Conservation (phyloP, 2,797 vertebrate species). For the Cuculus canorus region DNA sequence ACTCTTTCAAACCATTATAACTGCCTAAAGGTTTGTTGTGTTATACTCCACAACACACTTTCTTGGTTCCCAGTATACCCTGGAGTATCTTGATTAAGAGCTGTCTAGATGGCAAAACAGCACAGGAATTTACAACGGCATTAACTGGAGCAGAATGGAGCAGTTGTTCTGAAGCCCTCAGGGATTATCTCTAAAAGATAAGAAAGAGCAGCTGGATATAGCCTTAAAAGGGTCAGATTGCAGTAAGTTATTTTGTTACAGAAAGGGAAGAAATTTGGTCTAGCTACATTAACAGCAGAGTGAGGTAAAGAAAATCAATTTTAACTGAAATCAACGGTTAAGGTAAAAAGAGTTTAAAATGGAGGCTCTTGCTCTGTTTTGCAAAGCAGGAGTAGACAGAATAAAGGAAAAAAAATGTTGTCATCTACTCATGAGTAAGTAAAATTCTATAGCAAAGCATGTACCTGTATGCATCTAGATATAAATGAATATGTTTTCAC, state of each 20-base stretch:
- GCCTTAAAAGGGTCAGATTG: not conserved
- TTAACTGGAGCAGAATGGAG: not conserved
- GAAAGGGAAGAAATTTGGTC: not conserved
- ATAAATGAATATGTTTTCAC: not conserved
- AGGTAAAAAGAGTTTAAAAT: not conserved
- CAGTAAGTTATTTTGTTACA: not conserved
- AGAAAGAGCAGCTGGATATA: not conserved
- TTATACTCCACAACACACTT: not conserved
- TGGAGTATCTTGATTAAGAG: not conserved
- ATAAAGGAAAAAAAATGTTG: not conserved
- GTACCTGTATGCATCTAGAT: not conserved
- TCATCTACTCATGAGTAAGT: not conserved
- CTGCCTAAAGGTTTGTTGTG: not conserved
- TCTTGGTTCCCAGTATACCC: not conserved
- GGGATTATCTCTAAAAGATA: slow-evolving; percentile 1
- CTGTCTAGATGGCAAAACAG: not conserved
- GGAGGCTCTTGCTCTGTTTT: not conserved
- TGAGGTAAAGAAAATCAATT: not conserved
- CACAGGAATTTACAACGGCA: not conserved
- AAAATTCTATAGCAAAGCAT: not conserved
- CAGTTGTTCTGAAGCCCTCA: not conserved
- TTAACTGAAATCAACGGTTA: not conserved
- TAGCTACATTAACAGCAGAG: not conserved
- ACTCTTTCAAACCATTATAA: not conserved
- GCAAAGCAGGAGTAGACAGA: not conserved